Evolutionary conservation across 2,888 invertebrate genomes (phyloP).

Genomic region (Anodontia alba): DNA sequence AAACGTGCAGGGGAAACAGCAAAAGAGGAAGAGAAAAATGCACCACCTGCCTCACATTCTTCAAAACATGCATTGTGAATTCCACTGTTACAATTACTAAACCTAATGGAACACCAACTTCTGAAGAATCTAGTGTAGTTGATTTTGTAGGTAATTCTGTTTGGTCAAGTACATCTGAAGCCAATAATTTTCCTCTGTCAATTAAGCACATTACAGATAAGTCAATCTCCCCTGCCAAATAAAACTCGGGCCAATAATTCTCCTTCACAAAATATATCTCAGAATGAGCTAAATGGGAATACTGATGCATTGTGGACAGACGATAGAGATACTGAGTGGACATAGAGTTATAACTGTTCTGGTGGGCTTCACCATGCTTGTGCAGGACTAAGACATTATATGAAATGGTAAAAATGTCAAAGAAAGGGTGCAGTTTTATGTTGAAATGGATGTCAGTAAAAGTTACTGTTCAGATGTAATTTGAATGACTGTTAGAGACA

Average conservation of each 20-base stretch:
- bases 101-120: no score
- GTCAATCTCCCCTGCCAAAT: background rate
- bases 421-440: conserved; percentile 18
- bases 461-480: background rate
- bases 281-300: background rate
- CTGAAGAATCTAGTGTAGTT: no score
- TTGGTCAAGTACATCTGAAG: background rate
- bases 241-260: background rate
- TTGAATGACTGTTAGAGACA: background rate
- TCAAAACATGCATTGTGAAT: background rate
- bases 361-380: conserved; percentile 30
- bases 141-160: background rate
- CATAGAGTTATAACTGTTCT: conserved; percentile 35
- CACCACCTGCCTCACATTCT: conserved; percentile 10
- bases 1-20: background rate
- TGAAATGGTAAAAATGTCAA: conserved; percentile 32
- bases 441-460: background rate
- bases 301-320: conserved; percentile 9
- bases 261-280: background rate
- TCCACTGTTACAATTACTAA: background rate
- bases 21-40: background rate
- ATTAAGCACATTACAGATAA: background rate
- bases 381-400: conserved; percentile 32
- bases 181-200: background rate
- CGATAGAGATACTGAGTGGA: conserved; percentile 30